Base-by-base conservation (phyloP, 2,113 vertebrate species). In the Castor canadensis region DNA sequence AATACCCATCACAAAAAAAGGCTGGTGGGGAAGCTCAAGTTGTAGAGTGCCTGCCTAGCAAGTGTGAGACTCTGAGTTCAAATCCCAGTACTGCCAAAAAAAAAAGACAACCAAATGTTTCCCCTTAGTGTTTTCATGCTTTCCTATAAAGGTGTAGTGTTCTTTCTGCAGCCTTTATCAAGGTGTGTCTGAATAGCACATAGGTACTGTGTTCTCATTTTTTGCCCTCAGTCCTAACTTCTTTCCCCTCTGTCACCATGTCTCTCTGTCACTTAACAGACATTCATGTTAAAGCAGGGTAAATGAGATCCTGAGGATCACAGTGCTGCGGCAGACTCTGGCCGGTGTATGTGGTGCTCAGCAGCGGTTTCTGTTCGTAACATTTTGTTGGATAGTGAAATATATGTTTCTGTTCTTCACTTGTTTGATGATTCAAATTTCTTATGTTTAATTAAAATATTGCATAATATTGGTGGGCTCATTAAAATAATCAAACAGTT, bases 401-500 rank as follows among this genome's bases (percentile, higher is more conserved):
- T 76, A 9, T 69, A 93, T 98, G 87, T 97, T 97, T 94, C 89
- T 71, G 73, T 73, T 97, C 80, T 92, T 97, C 86, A 95, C 30
- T 49, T 92, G 93, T 95, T 95, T 89, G 43, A 49, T 79, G 64
- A 87, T 96, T 93, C 60, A 81, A 69, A 96, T 88, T 95, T 96
- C 98, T 87, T 98, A 95, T 96, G 67, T 89, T 83, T 97, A 86
- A 94, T 85, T 97, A 95, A 98, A 96, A 96, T 47, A 62, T 84
- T 93, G 91, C 54, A 0, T 97, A 93, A 96, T 95, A 1, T 96
- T 95, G 84, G 77, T 85, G 89, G 43, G 47, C 94, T 97, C 13
- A 98, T 98, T 98, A 98, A 98, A 98, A 96, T 96, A 95, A 96
- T 97, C 95, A 95, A 97, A 94, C 96, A 96, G 95, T 88, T 95